Conservation (phyloP, 1,140 invertebrate species). For the Calliopsis andreniformis region DNA sequence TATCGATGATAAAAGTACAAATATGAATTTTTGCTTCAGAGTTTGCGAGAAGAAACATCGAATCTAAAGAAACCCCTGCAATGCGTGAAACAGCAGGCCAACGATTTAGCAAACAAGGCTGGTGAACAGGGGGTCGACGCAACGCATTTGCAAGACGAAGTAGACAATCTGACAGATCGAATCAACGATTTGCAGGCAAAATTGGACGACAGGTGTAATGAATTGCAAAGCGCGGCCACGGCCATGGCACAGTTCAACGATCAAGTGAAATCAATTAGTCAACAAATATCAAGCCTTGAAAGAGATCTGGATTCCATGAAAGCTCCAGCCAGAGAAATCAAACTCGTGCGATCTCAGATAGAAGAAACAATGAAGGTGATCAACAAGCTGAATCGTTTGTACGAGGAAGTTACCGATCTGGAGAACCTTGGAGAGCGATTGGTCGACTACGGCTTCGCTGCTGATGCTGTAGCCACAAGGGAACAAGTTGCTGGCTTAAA, state of each 20-base stretch:
- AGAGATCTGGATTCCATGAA: slow-evolving; percentile 92
- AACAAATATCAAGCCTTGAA: slow-evolving; percentile 90
- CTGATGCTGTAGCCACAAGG: slow-evolving; percentile 89
- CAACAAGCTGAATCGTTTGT: slow-evolving; percentile 85
- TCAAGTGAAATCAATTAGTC: slow-evolving; percentile 88
- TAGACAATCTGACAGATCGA: slow-evolving; percentile 89
- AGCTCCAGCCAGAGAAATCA: slow-evolving; percentile 92
- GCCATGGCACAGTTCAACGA: slow-evolving; percentile 94
- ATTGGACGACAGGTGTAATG: slow-evolving; percentile 89
- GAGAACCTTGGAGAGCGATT: slow-evolving; percentile 89
- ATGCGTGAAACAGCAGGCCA: slow-evolving; percentile 85
- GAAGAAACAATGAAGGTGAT: slow-evolving; percentile 89
- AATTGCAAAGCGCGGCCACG: slow-evolving; percentile 92
- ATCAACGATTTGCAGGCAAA: slow-evolving; percentile 89
- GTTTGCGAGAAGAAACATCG: slow-evolving; percentile 87
- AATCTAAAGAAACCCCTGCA: slow-evolving; percentile 90
- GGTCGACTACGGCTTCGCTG: slow-evolving; percentile 91
- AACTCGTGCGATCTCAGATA: slow-evolving; percentile 91
- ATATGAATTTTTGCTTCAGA: slow-evolving; percentile 75
- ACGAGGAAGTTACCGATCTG: slow-evolving; percentile 87
- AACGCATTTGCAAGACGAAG: slow-evolving; percentile 88
- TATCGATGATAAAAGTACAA: too few relatives aligned
- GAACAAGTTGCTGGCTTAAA: slow-evolving; percentile 90
- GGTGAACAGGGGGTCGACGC: slow-evolving; percentile 87
- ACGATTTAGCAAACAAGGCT: slow-evolving; percentile 88